Base-by-base conservation (phyloP, 2,797 vertebrate species). In the Discoglossus pictus region DNA sequence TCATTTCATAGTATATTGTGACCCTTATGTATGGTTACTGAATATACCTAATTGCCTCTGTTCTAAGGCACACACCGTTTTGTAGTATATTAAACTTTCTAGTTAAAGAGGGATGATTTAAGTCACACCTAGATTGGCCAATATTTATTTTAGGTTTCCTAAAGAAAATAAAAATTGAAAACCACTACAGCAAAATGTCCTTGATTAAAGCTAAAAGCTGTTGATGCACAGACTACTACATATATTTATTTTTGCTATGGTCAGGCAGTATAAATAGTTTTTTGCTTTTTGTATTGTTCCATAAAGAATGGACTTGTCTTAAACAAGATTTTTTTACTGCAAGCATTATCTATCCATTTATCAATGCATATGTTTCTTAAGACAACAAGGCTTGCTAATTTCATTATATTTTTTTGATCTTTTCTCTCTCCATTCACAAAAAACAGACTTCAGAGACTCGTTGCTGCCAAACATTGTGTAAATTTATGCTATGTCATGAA, bases 391-490 rank as follows among this genome's bases (percentile, higher is more conserved):
- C 51, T 61, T 25, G 0, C 0, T n/a, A 39, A 43, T 24, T 55
- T 60, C 66, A 63, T 65, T 68, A 71, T 39, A 24, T n/a, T 0
- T 51, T 36, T 56, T 48, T 44, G 25, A 54, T 54, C 16, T 36
- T 42, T 25, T 42, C 0, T 6, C 0, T 4, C 36, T 79, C 69
- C 11, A 67, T 42, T 64, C 54, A 76, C 46, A 74, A 64, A 17
- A 55, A 76, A 36, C 53, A 65, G 73, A 76, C 68, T 84, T 89
- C 78, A 72, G 74, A 84, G 74, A 50, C 56, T 56, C 63, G 31
- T 73, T 79, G 82, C 85, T 82, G 71, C 78, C 83, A 71, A 82
- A 78, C 74, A 72, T 16, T 65, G 68, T 38, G 17, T 50, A 21
- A 12, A 56, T 58, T 64, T 71, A 61, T 63, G 65, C 67, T 78